phyloP scores from a whole-genome alignment of 2,113 vertebrate genomes.

The Isichthys henryi region DNA sequence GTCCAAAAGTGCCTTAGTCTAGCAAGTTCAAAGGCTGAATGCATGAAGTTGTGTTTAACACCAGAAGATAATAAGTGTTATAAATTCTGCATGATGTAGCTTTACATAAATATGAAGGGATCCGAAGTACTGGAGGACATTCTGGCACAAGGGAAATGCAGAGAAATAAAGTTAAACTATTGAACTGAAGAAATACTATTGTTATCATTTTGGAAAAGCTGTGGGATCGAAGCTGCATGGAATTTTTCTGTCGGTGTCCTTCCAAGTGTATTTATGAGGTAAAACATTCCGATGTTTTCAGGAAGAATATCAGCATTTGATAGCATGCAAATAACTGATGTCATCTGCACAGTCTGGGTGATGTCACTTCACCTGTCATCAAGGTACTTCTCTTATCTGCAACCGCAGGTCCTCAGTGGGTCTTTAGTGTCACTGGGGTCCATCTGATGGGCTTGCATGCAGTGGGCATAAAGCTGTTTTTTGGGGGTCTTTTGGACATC shows the following conservation, averaged over 20 bases:
- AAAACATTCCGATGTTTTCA: background rate
- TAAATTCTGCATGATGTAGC: background rate
- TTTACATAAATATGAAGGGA: background rate
- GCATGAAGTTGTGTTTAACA: background rate
- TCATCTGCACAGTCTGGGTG: background rate
- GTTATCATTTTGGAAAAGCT: background rate
- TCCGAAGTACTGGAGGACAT: background rate
- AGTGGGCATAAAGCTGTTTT: background rate
- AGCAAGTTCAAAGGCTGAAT: background rate
- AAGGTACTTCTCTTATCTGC: background rate
- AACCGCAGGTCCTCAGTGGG: too few relatives aligned
- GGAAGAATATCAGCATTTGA: background rate
- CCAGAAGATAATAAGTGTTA: background rate
- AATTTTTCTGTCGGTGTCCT: background rate
- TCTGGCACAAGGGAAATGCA: background rate
- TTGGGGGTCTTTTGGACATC: background rate
- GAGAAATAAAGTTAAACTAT: background rate
- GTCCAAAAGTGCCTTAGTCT: background rate
- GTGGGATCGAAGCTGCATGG: background rate
- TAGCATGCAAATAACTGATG: constrained; percentile 6
- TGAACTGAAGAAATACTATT: too few relatives aligned
- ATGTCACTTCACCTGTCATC: background rate
- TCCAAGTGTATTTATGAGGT: background rate
- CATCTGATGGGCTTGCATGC: background rate
- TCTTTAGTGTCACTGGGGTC: background rate